Evolutionary conservation across 2,797 vertebrate species (phyloP), one percentile per base, ranked within the genome.

Genomic region (Lepus townsendii): DNA sequence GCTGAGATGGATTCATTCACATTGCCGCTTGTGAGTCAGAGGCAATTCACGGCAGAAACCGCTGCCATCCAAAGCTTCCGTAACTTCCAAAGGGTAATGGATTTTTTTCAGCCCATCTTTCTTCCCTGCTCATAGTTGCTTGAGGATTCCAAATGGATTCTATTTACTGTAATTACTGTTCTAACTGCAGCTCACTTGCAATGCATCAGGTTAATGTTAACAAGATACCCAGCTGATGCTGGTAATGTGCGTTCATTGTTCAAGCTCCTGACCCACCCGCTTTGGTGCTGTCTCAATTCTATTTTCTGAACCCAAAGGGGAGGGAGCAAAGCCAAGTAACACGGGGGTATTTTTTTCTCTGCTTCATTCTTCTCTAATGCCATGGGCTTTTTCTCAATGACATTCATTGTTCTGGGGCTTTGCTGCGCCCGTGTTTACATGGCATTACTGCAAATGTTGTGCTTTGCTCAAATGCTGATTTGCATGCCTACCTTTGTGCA

Each of bases 91-190:
- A 94, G 90, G 97, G 94, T 97, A 98, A 98, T 98, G 96, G 95
- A 78, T 95, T 97, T 96, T 97, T 92, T 96, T 96, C 62, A 0
- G 82, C 88, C 95, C 7, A 35, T 97, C 97, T 96, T 96, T 98
- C 94, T 97, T 92, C 91, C 82, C 96, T 85, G 93, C 97, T 97
- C 94, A 97, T 97, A 96, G 95, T 97, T 98, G 97, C 97, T 97
- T 97, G 96, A 96, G 93, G 94, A 98, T 98, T 98, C 97, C 97
- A 98, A 98, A 98, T 98, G 97, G 97, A 97, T 98, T 98, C 20
- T 32, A 96, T 98, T 98, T 97, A 96, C 98, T 97, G 97, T 98
- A 98, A 98, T 98, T 98, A 98, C 98, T 97, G 97, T 96, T 98
- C 96, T 97, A 98, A 98, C 97, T 97, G 97, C 96, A 97, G 97